phyloP scores from a whole-genome alignment of 1,140 invertebrate genomes.

The Psix sp. region DNA sequence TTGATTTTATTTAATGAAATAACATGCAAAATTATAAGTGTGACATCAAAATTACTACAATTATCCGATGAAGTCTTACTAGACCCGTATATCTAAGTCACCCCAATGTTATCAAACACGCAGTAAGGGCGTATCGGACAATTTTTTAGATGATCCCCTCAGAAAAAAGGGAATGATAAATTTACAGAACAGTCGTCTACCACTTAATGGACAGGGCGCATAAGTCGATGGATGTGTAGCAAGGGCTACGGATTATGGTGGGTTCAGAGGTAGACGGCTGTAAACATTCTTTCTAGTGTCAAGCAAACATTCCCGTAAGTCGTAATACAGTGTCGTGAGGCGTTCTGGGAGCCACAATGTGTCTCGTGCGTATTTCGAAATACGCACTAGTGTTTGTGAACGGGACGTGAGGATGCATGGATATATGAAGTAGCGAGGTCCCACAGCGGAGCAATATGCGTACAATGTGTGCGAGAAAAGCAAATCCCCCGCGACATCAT shows the following conservation, averaged over 20 bases:
- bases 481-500: conserved; percentile 37
- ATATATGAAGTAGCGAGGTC: conserved; percentile 46
- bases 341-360: conserved; percentile 43
- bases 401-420: conserved; percentile 25
- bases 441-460: conserved; percentile 37
- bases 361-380: conserved; percentile 37
- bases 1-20: too few species aligned
- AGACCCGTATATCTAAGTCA: conserved; percentile 17
- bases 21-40: too few species aligned
- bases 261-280: conserved; percentile 49
- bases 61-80: conserved; percentile 19
- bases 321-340: conserved; percentile 63
- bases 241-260: conserved; percentile 54
- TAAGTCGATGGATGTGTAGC: conserved; percentile 56
- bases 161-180: conserved; percentile 50
- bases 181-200: conserved; percentile 44
- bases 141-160: conserved; percentile 41
- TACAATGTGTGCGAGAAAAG: conserved; percentile 14
- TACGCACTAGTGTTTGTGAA: conserved; percentile 23
- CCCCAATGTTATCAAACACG: conserved; percentile 43
- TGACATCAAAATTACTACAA: conserved; percentile 39
- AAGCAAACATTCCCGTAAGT: conserved; percentile 63
- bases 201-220: conserved; percentile 57
- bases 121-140: conserved; percentile 26
- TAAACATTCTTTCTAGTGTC: conserved; percentile 63